Conservation (phyloP, 2,797 vertebrate species). For the Kryptopterus vitreolus region DNA sequence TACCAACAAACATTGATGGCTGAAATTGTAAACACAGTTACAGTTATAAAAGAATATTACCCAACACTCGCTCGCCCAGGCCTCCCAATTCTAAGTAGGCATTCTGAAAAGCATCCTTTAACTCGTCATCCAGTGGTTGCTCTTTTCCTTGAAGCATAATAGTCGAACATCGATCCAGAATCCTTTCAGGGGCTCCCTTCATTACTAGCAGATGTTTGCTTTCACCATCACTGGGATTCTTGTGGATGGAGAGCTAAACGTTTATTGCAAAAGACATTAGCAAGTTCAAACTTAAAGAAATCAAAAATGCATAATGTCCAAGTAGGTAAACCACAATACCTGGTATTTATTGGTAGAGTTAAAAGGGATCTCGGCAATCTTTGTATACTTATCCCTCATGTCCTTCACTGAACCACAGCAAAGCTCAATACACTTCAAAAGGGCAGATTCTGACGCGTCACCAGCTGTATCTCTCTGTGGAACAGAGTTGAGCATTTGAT, state of each 20-base stretch:
- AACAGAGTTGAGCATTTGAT: background rate
- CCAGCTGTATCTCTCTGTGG: conserved; percentile 86
- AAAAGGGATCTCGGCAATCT: conserved; percentile 82
- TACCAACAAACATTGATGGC: too few species aligned
- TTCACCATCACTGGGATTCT: conserved; percentile 74
- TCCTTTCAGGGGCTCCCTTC: conserved; percentile 92
- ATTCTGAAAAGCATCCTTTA: conserved; percentile 84
- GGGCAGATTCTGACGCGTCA: conserved; percentile 92
- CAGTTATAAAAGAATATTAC: conserved; percentile 59
- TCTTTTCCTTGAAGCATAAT: conserved; percentile 90
- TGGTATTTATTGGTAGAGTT: conserved; percentile 98
- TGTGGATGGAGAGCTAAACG: conserved; percentile 88
- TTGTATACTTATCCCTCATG: conserved; percentile 81
- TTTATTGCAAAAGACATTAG: conserved; percentile 29
- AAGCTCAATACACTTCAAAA: conserved; percentile 92
- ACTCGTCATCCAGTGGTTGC: conserved; percentile 85
- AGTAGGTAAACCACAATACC: conserved; percentile 65
- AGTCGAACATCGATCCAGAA: conserved; percentile 88
- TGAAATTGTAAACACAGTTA: too few species aligned
- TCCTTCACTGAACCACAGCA: conserved; percentile 92
- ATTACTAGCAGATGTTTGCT: conserved; percentile 89
- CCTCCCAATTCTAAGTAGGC: conserved; percentile 82
- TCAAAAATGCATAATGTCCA: background rate
- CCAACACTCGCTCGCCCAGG: conserved; percentile 87
- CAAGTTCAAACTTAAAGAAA: conserved; percentile 8